These are phyloP conservation scores for Hypotaenidia philippensis DNA, from an alignment of 2,797 vertebrate genomes.

Conservation along the genomic window DNA sequence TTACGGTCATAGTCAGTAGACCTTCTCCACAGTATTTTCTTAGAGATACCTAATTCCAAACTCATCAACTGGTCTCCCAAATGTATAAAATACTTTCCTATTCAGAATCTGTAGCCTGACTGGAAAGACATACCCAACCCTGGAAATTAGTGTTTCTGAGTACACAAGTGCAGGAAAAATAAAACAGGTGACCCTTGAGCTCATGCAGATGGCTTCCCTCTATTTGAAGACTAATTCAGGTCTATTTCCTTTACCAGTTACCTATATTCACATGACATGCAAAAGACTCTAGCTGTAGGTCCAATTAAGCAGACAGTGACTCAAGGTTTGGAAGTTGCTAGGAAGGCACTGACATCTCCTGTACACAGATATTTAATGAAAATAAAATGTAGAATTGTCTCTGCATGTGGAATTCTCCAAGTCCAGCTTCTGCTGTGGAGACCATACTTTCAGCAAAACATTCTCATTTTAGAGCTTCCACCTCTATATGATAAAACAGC, in stretches of 20 bases:
- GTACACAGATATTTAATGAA: background rate
- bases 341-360: background rate
- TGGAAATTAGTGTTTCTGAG: background rate
- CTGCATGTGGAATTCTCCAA: background rate
- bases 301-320: background rate
- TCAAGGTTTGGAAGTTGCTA: background rate
- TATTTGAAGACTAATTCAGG: background rate
- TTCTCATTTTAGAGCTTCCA: background rate
- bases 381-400: background rate
- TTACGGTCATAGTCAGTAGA: background rate
- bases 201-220: background rate
- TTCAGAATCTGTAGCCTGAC: background rate
- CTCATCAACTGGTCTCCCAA: background rate
- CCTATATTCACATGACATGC: background rate
- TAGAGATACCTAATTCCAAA: background rate
- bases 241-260: background rate
- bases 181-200: background rate
- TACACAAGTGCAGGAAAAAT: background rate
- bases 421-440: background rate
- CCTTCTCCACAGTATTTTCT: background rate
- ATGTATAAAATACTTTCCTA: background rate
- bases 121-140: background rate
- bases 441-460: background rate
- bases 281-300: background rate
- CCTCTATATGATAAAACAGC: background rate